Evolutionary conservation across 2,797 vertebrate genomes (phyloP), one percentile per base, ranked within the genome.

Genomic region (Iguana delicatissima): DNA sequence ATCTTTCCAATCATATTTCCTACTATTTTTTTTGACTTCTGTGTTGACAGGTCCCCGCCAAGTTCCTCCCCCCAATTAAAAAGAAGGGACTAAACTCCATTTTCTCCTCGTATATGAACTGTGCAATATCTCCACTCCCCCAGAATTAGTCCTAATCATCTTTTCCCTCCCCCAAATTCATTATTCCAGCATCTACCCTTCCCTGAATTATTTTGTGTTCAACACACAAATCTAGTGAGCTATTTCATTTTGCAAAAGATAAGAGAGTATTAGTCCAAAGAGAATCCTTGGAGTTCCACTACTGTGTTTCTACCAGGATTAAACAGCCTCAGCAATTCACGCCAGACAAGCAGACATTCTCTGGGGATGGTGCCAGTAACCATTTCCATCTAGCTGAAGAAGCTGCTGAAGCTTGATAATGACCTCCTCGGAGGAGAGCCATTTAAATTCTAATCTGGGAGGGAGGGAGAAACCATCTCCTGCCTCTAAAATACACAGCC

Each of bases 391-490:
- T 46, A 77, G 83, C 32, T 74, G 77, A 35, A 90, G 84, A 80
- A 80, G 35, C 80, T 77, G 85, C 50, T 91, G 42, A 87, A 55
- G 80, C 46, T 87, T 67, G 80, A 87, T 77, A 87, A 77, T 77
- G 80, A 29, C 29, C 24, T 87, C 50, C 74, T 35, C 42, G 8
- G 52, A 83, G n/a, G 67, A 29, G 62, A 86, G 69, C 69, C 38
- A 86, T 82, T 90, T 86, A 82, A 73, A 67, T 59, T 91, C 46
- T 77, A 50, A 72, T 74, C 57, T 38, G n/a, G 67, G n/a, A 82
- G 77, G 62, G 35, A 35, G 42, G 8, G 3, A 67, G 18, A 52
- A 10, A 20, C 4, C 24, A 42, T 57, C 32, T 26, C 46, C 26
- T 77, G 35, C 62, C n/a, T 90, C 42, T 42, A 9, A 77, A 91